Evolutionary conservation across 2,113 vertebrate genomes (phyloP).

Genomic region (Tachuris rubrigastra): DNA sequence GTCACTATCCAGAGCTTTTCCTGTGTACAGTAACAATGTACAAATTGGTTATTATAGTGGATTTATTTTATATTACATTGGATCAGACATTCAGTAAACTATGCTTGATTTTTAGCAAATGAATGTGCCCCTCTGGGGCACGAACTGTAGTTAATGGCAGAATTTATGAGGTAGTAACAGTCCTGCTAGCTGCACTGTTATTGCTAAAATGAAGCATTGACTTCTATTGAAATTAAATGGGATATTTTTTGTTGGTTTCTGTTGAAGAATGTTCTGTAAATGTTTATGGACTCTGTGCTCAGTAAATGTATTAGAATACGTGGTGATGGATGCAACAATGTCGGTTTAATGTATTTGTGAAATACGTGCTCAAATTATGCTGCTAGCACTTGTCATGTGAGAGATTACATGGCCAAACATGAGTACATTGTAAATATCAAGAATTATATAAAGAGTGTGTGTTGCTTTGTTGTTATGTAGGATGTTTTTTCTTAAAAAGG

Average conservation of each 20-base stretch:
- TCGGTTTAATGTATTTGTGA: slow-evolving; percentile 52
- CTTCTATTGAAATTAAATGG: slow-evolving; percentile 49
- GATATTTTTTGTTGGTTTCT: slow-evolving; percentile 31
- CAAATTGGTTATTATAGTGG: not conserved
- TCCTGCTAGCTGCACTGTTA: not conserved
- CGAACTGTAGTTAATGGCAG: slow-evolving; percentile 28
- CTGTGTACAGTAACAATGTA: not conserved
- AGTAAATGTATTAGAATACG: slow-evolving; percentile 29
- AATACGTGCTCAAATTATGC: slow-evolving; percentile 34
- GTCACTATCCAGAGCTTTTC: slow-evolving; percentile 9
- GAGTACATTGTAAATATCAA: slow-evolving; percentile 67
- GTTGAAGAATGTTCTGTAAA: slow-evolving; percentile 46
- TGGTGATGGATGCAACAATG: slow-evolving; percentile 18
- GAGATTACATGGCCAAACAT: not conserved
- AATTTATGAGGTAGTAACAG: slow-evolving; percentile 24
- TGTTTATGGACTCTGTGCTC: slow-evolving; percentile 38
- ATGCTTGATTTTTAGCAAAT: slow-evolving; percentile 24
- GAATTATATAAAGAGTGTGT: not conserved
- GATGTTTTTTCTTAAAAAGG: slow-evolving; percentile 10
- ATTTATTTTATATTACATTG: not conserved
- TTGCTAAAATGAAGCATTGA: slow-evolving; percentile 33
- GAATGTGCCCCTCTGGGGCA: not conserved
- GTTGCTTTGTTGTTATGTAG: slow-evolving; percentile 13
- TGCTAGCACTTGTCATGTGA: slow-evolving; percentile 20
- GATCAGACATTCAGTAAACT: not conserved